Evolutionary conservation across 2,797 vertebrate genomes (phyloP).

Genomic region (Gymnocypris eckloni): DNA sequence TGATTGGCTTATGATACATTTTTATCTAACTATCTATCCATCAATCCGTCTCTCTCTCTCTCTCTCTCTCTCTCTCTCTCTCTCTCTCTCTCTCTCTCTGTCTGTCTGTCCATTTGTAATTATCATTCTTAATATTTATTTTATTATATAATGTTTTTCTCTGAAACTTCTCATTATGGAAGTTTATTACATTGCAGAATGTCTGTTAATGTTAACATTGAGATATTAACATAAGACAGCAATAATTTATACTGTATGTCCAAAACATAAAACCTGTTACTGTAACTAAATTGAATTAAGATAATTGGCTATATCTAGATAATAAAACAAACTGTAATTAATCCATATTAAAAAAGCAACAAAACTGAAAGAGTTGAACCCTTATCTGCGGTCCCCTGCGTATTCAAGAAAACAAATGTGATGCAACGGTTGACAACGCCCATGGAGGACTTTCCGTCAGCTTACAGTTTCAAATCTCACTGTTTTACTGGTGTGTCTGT

Average conservation of each 20-base stretch:
- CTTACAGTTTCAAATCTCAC: not conserved
- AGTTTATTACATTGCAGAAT: not conserved
- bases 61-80: too few species aligned
- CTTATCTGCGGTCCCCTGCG: not conserved
- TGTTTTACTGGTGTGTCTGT: constrained; percentile 18
- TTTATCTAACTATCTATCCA: not conserved
- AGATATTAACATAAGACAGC: not conserved
- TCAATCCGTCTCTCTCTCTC: too few species aligned
- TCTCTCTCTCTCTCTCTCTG: too few species aligned
- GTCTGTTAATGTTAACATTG: not conserved
- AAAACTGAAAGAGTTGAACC: not conserved
- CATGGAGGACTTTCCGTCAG: not conserved
- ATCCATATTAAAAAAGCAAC: not conserved
- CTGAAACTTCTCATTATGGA: not conserved
- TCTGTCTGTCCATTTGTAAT: too few species aligned
- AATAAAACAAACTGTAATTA: not conserved
- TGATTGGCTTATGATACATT: not conserved
- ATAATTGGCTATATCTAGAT: not conserved
- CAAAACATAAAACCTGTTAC: not conserved
- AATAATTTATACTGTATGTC: not conserved
- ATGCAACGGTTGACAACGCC: not conserved
- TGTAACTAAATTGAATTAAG: not conserved
- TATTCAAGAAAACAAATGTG: not conserved
- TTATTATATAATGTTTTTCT: not conserved
- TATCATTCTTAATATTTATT: not conserved